These are phyloP conservation scores for Tillus elongatus DNA, from an alignment of 2,888 invertebrate genomes.

Conservation along the genomic window DNA sequence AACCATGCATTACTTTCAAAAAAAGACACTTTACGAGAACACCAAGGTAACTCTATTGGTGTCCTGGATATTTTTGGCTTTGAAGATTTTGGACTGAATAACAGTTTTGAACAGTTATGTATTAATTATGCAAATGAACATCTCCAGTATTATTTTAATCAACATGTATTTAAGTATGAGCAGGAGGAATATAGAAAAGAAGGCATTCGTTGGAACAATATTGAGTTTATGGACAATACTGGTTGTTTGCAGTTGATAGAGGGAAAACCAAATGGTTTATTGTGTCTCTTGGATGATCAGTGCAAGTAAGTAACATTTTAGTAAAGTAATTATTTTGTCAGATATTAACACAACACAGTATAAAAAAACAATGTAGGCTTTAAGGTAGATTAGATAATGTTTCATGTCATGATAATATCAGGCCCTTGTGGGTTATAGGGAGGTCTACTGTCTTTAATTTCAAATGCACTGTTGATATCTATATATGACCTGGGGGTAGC, in stretches of 20 bases:
- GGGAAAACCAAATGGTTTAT: slow-evolving; percentile 79
- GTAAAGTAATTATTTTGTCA: no score
- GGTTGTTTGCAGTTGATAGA: slow-evolving; percentile 89
- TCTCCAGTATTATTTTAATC: slow-evolving; percentile 94
- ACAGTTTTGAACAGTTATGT: slow-evolving; percentile 93
- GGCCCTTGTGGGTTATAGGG: no score
- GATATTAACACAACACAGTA: no score
- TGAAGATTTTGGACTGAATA: slow-evolving; percentile 84
- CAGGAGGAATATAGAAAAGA: slow-evolving; percentile 92
- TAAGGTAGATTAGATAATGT: no score
- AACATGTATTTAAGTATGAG: slow-evolving; percentile 96
- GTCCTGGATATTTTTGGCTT: slow-evolving; percentile 96
- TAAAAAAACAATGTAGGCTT: no score
- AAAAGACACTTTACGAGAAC: slow-evolving; percentile 76
- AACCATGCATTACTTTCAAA: slow-evolving; percentile 90
- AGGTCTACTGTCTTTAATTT: no score
- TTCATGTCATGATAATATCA: no score
- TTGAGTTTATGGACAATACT: slow-evolving; percentile 93
- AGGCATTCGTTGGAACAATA: slow-evolving; percentile 91
- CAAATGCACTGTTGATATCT: no score
- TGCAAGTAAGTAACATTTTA: slow-evolving; percentile 67
- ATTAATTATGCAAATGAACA: slow-evolving; percentile 98
- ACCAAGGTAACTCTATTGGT: slow-evolving; percentile 88
- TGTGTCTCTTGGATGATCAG: slow-evolving; percentile 89
- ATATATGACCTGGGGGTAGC: no score